Evolutionary conservation across 2,888 invertebrate species (phyloP).

Genomic region (Helicoverpa assulta): DNA sequence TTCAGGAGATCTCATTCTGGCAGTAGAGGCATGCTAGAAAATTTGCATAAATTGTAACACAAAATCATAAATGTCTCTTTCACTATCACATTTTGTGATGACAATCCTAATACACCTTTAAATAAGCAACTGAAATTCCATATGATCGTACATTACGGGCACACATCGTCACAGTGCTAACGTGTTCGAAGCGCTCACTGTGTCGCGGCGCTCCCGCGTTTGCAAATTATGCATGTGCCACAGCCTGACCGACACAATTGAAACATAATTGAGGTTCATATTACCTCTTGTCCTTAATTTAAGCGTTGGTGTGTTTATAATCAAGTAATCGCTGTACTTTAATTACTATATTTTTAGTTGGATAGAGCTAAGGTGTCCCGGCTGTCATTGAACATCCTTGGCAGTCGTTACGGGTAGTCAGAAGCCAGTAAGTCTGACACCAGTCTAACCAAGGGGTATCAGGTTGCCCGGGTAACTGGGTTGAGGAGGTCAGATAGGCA

Average conservation of each 20-base stretch:
- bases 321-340: neutral
- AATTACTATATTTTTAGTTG: neutral
- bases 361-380: neutral
- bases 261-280: conserved; percentile 53
- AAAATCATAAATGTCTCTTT: too few relatives aligned
- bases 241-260: conserved; percentile 71
- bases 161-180: neutral
- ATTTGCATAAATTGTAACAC: too few relatives aligned
- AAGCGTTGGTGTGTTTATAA: conserved; percentile 4
- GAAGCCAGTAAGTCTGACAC: too few relatives aligned
- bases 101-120: neutral
- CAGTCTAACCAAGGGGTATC: too few relatives aligned
- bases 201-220: conserved; percentile 21
- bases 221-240: conserved; percentile 55
- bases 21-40: too few relatives aligned
- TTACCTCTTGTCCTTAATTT: conserved; percentile 28
- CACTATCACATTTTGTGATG: too few relatives aligned
- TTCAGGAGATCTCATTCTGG: too few relatives aligned
- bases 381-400: too few relatives aligned
- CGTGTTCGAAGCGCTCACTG: conserved; percentile 9
- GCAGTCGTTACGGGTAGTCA: too few relatives aligned
- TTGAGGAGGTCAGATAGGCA: too few relatives aligned
- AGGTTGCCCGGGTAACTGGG: too few relatives aligned
- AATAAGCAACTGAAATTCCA: neutral
- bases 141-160: neutral